Evolutionary conservation across 2,797 vertebrate genomes (phyloP).

Genomic region (Eutrigla gurnardus): DNA sequence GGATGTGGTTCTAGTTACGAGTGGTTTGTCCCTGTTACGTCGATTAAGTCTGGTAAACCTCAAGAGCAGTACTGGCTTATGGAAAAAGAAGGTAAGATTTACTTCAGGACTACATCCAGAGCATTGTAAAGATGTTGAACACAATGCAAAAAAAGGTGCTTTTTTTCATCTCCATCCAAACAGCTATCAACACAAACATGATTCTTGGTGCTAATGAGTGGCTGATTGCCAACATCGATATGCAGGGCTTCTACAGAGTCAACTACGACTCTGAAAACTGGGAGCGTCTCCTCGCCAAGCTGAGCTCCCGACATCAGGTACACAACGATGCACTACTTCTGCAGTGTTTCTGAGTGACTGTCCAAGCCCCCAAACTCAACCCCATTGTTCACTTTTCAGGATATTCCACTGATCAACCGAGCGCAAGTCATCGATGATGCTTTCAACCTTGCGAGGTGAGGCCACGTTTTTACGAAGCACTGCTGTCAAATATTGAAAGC

Average conservation of each 20-base stretch:
- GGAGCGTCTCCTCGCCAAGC: slow-evolving; percentile 79
- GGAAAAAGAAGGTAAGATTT: slow-evolving; percentile 61
- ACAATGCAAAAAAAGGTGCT: not conserved
- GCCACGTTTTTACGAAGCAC: not conserved
- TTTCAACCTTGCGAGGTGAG: slow-evolving; percentile 93
- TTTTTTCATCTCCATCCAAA: slow-evolving; percentile 15
- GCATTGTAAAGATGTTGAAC: not conserved
- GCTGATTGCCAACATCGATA: slow-evolving; percentile 89
- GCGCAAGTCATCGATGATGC: slow-evolving; percentile 91
- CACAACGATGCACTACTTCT: not conserved
- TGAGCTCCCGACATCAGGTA: slow-evolving; percentile 62
- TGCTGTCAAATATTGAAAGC: not conserved
- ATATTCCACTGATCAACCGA: slow-evolving; percentile 89
- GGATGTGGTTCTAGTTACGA: slow-evolving; percentile 82
- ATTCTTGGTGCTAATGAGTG: slow-evolving; percentile 10
- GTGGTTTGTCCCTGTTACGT: slow-evolving; percentile 90
- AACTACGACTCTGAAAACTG: slow-evolving; percentile 91
- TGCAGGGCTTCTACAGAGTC: slow-evolving; percentile 89
- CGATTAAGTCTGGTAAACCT: not conserved
- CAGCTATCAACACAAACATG: slow-evolving; percentile 17
- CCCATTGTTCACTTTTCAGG: slow-evolving; percentile 72
- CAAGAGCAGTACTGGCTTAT: slow-evolving; percentile 81
- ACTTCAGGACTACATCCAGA: not conserved
- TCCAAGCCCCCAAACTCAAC: not conserved
- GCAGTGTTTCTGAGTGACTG: not conserved